phyloP scores from a whole-genome alignment of 1,140 invertebrate genomes.

The Leucophenga varia region DNA sequence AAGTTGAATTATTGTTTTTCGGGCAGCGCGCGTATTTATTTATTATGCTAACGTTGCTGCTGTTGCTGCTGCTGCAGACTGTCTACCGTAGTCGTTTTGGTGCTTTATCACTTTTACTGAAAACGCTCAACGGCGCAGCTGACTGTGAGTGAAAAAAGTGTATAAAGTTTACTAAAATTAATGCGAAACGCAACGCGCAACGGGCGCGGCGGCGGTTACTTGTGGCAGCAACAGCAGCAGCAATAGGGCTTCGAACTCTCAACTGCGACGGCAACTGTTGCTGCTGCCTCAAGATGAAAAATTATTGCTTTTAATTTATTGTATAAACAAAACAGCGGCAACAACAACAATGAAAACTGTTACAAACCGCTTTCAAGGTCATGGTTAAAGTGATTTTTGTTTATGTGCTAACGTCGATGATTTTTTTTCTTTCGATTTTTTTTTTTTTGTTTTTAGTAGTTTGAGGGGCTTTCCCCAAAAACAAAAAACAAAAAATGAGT shows the following conservation, averaged over 20 bases:
- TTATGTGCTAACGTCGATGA: constrained; percentile 2
- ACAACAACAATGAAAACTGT: constrained; percentile 14
- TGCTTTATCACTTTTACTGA: constrained; percentile 38
- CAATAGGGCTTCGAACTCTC: constrained; percentile 41
- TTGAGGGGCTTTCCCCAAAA: constrained; percentile 44
- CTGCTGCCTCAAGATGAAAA: constrained; percentile 52
- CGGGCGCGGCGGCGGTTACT: constrained; percentile 6
- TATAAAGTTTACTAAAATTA: constrained; percentile 5
- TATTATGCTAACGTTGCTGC: constrained; percentile 26
- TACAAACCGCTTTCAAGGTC: constrained; percentile 37
- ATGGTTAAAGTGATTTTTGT: constrained; percentile 25
- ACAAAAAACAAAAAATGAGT: too few species aligned
- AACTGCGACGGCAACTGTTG: constrained; percentile 37
- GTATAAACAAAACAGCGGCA: constrained; percentile 47
- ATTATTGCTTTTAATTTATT: constrained; percentile 57
- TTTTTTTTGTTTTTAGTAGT: constrained; percentile 3
- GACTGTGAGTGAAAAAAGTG: not conserved
- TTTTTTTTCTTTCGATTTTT: constrained; percentile 8
- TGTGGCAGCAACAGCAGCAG: constrained; percentile 41
- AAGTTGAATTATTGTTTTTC: constrained; percentile 56
- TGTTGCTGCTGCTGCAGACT: constrained; percentile 32
- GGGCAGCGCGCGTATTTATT: constrained; percentile 13
- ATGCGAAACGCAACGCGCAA: constrained; percentile 1
- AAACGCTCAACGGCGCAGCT: not conserved
- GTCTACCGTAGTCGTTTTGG: constrained; percentile 39